Evolutionary conservation across 1,140 invertebrate species (phyloP), one percentile per base, ranked within the genome.

Genomic region (Drosophila ohnishii): DNA sequence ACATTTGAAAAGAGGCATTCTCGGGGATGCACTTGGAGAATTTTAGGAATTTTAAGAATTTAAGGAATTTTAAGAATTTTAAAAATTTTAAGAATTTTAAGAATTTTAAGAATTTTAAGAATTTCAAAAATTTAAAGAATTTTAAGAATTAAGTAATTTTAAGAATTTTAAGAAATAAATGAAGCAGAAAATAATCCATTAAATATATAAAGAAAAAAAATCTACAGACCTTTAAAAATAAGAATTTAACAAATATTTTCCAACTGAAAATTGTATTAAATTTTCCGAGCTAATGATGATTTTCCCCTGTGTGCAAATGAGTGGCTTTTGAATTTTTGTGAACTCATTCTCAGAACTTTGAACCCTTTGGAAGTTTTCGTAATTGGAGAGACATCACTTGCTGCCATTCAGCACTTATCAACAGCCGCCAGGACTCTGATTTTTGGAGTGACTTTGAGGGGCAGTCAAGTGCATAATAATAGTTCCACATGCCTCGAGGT

Each of bases 391-490:
- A 37, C 50, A 39, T 39, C 48, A 13, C 35, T 28, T 6, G 1
- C 22, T 19, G 55, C 19, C n/a, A 34, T 28, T 51, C 9, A 1
- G 30, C 28, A 39, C 40, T 78, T 79, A 79, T 79, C 75, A 79
- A 44, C 62, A 50, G 16, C 19, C 28, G 28, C 16, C 47, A 50
- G 47, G 47, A 16, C 47, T 6, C 3, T 50, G 5, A 22, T 16
- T n/a, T 40, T n/a, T 16, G 14, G 39, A 47, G 25, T 11, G 42
- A 56, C 63, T 44, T 57, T 32, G 40, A 39, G 16, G 39, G 19
- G 45, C 65, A 78, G 47, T 59, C 61, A 35, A 66, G 67, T 78
- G 67, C 57, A 57, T 45, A 40, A 75, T 59, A 50, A 40, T 56
- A 40, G 55, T 28, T 25, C 11, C 22, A 14, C 13, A 3, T 8